Evolutionary conservation across 2,888 invertebrate genomes (phyloP), one percentile per base, ranked within the genome.

Genomic region (Sinotaia quadrata): DNA sequence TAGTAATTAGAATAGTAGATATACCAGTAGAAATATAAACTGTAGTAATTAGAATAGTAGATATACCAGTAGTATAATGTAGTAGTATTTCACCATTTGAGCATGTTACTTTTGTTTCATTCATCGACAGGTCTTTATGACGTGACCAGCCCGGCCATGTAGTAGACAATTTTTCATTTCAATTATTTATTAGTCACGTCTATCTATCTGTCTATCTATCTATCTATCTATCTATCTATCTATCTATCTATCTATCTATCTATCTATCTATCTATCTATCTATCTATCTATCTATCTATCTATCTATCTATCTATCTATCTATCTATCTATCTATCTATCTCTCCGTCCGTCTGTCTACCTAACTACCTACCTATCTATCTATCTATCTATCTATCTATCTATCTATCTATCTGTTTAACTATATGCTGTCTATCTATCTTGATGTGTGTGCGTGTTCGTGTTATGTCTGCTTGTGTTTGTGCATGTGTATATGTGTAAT

Each of bases 351-450:
- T 2, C 2, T 41, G 15, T 41, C n/a, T 2, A n/a, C 2, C 41
- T 18, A 41, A 41, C 3, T 41, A 18, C n/a, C 41, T 41, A 18
- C n/a, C n/a, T 41, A n/a, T n/a, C n/a, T n/a, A n/a, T 60, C 24
- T 60, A 60, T 60, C 37, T 60, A 60, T 60, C 0, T 60, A 60
- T 41, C 29, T 60, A 41, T 36, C 37, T 59, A 36, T 34, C 37
- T 59, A 36, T 36, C 3, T 59, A 4, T 36, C 12, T 36, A 59
- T 59, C 37, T 59, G 34, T 36, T 59, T 36, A 36, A 36, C 37
- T 57, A 29, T 7, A 1, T 4, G 3, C 3, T 18, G 4, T 29
- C 44, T 31, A 31, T 18, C 3, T n/a, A 2, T 3, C 41, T 41
- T 2, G 15, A n/a, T 12, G 15, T n/a, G 1, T 3, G 15, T 41